Percentiles rank a stretch among this genome's conserved stretches.
Conservation (phyloP, 2,113 vertebrate species). For the Corvus hawaiiensis region DNA sequence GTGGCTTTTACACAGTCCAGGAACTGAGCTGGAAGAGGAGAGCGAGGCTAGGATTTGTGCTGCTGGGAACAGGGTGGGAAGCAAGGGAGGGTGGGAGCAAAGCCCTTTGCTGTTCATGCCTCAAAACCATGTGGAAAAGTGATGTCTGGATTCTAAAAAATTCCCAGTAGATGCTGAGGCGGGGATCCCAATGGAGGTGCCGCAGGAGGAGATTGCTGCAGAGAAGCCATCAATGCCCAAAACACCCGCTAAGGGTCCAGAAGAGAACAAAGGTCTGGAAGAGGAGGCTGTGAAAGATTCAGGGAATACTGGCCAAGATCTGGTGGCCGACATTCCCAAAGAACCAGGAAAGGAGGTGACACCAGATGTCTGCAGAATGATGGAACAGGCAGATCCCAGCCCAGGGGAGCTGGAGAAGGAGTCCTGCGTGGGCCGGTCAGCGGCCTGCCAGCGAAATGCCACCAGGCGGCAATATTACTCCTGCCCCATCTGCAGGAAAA, state of each 20-base stretch:
- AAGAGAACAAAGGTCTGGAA: background rate
- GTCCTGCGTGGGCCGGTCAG: background rate
- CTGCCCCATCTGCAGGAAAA: constrained; percentile 9
- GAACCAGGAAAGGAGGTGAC: background rate
- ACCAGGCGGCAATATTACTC: background rate
- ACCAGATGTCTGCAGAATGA: accelerated
- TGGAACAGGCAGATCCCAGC: background rate
- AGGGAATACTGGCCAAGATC: background rate
- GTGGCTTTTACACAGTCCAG: background rate
- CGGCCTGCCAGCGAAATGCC: background rate
- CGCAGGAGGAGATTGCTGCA: accelerated
- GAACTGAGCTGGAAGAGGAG: background rate
- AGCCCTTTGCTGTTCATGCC: background rate
- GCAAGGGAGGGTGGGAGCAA: background rate
- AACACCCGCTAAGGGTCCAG: accelerated
- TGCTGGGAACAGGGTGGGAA: background rate
- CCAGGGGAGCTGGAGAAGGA: background rate
- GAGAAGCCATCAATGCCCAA: accelerated
- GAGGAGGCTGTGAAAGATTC: background rate
- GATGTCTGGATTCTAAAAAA: background rate
- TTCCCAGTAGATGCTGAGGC: background rate
- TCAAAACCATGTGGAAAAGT: background rate
- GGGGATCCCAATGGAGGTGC: background rate
- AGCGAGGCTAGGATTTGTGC: background rate
- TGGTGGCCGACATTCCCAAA: accelerated